Conservation (phyloP, 1,140 invertebrate genomes). For the Drosophila saltans region DNA sequence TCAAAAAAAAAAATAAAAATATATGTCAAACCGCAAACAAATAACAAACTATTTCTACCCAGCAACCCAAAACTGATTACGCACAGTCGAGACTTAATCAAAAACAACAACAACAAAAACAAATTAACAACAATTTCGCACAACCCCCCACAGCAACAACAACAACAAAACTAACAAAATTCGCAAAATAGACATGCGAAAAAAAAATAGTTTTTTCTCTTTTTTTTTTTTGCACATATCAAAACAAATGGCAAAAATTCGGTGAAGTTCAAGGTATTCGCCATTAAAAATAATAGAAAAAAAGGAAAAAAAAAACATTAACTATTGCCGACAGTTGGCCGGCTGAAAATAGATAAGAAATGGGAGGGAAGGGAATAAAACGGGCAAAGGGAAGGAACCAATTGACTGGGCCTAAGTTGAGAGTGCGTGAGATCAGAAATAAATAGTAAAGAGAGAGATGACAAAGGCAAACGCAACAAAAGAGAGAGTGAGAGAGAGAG, state of each 20-base stretch:
- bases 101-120: slow-evolving; percentile 32
- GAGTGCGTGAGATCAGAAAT: slow-evolving; percentile 41
- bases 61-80: slow-evolving; percentile 39
- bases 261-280: slow-evolving; percentile 82
- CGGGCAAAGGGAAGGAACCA: background rate
- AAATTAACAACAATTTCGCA: slow-evolving; percentile 48
- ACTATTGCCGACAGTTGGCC: slow-evolving; percentile 32
- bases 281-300: slow-evolving; percentile 59
- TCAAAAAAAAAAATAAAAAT: background rate
- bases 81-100: slow-evolving; percentile 30
- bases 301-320: slow-evolving; percentile 32
- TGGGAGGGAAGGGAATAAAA: background rate
- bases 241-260: slow-evolving; percentile 82
- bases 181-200: slow-evolving; percentile 70
- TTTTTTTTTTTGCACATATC: slow-evolving; percentile 60
- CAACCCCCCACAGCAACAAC: slow-evolving; percentile 34
- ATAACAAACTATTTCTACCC: slow-evolving; percentile 43
- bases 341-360: slow-evolving; percentile 10
- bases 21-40: slow-evolving; percentile 33
- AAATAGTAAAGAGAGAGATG: slow-evolving; percentile 5
- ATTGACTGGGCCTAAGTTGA: slow-evolving; percentile 17
- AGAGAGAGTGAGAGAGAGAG: slow-evolving; percentile 3
- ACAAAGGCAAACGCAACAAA: no score
- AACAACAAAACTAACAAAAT: slow-evolving; percentile 59
- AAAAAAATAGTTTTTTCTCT: slow-evolving; percentile 43